Percentiles rank a stretch among this genome's conserved stretches.
These are phyloP conservation scores for Agrypnus murinus DNA, from an alignment of 2,888 invertebrate genomes.

Conservation along the genomic window DNA sequence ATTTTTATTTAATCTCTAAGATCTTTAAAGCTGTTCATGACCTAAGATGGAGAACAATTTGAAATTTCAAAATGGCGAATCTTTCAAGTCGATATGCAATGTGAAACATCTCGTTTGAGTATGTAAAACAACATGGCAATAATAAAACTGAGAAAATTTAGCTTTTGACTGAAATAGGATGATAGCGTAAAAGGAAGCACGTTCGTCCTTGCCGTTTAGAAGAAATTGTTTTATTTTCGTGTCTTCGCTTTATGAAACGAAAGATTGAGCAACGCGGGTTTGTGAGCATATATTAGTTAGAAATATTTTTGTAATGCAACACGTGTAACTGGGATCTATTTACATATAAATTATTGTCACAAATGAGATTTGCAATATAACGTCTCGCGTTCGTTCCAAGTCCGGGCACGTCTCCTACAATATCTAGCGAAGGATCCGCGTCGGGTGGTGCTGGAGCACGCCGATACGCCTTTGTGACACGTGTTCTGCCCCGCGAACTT, in stretches of 20 bases:
- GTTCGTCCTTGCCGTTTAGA: conserved; percentile 40
- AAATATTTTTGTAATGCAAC: conserved; percentile 64
- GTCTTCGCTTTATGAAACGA: conserved; percentile 41
- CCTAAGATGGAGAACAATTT: neutral
- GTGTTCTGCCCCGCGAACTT: conserved; percentile 65
- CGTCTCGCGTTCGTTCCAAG: conserved; percentile 64
- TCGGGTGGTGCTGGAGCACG: conserved; percentile 58
- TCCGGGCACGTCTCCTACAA: conserved; percentile 65
- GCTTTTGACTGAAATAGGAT: conserved; percentile 20
- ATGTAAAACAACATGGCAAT: neutral
- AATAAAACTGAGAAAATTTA: conserved; percentile 25
- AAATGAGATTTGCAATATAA: conserved; percentile 71
- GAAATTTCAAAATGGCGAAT: neutral
- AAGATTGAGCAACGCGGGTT: conserved; percentile 46
- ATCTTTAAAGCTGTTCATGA: neutral
- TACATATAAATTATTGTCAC: conserved; percentile 71
- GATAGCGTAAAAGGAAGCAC: conserved; percentile 31
- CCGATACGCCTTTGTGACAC: conserved; percentile 65
- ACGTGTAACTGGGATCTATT: conserved; percentile 68
- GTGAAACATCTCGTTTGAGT: neutral
- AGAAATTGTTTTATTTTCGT: conserved; percentile 46
- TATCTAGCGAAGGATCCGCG: conserved; percentile 63
- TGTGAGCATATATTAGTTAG: conserved; percentile 48
- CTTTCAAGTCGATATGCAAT: too few species aligned
- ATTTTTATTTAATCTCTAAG: neutral